A percentile compares a stretch with the other conserved stretches of the same genome.
Conservation (phyloP, 2,113 vertebrate species). For the Malurus melanocephalus region DNA sequence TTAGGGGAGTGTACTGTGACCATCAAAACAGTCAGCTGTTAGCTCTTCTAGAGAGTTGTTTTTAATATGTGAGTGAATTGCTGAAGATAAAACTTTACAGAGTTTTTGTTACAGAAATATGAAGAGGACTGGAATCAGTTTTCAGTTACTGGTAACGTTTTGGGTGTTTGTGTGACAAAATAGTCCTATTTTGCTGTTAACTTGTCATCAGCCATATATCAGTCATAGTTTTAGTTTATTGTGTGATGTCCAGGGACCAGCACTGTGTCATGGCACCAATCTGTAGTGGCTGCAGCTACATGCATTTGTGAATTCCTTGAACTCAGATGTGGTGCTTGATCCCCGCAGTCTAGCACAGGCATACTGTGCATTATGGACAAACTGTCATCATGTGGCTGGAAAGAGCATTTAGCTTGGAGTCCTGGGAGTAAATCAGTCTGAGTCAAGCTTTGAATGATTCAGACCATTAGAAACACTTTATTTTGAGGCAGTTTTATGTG, state of each 20-base stretch:
- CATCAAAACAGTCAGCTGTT: not conserved
- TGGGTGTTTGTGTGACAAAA: not conserved
- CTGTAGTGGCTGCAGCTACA: not conserved
- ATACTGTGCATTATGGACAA: not conserved
- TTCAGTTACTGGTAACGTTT: not conserved
- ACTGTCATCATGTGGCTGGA: rapidly evolving
- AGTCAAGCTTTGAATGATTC: not conserved
- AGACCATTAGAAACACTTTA: not conserved
- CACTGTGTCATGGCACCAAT: not conserved
- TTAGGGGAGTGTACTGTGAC: not conserved
- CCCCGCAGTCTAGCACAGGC: not conserved
- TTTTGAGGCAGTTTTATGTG: not conserved
- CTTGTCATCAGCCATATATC: not conserved
- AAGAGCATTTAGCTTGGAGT: not conserved
- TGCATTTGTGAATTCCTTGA: not conserved
- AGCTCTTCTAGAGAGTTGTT: not conserved
- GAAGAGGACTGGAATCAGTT: not conserved
- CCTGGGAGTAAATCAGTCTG: not conserved
- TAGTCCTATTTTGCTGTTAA: not conserved
- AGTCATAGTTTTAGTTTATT: not conserved
- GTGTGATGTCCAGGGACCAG: not conserved
- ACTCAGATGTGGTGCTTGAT: not conserved
- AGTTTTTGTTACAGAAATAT: not conserved
- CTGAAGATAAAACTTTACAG: not conserved
- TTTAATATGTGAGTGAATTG: not conserved